Percentiles rank a stretch among this genome's conserved stretches.
These are phyloP conservation scores for Knipowitschia caucasica DNA, from an alignment of 2,797 vertebrate species.

Conservation along the genomic window DNA sequence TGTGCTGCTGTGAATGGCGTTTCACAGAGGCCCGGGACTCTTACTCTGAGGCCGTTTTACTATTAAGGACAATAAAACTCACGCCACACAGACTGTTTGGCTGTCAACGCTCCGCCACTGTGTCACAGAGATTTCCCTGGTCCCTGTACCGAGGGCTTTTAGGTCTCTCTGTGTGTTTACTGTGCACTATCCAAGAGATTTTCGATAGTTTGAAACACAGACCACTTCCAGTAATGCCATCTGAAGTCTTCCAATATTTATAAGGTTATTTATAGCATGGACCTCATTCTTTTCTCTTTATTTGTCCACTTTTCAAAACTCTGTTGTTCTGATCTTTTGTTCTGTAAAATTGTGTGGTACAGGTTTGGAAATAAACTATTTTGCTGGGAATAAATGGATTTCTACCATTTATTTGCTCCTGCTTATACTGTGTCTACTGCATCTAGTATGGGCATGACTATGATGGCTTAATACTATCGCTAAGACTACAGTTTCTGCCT, in stretches of 20 bases:
- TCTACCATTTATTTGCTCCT: neutral
- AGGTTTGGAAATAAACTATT: too few relatives aligned
- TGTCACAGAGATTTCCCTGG: neutral
- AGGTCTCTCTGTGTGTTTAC: neutral
- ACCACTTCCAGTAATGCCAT: neutral
- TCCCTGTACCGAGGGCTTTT: conserved; percentile 3
- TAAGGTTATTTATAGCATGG: neutral
- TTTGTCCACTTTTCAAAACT: too few relatives aligned
- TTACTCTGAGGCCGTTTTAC: too few relatives aligned
- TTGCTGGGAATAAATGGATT: conserved; percentile 51
- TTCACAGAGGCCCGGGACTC: conserved; percentile 64
- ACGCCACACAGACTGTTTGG: conserved; percentile 58
- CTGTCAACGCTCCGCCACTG: conserved; percentile 26
- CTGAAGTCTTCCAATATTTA: neutral
- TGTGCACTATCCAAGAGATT: neutral
- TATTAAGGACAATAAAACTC: conserved; percentile 78
- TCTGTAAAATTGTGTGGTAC: too few relatives aligned
- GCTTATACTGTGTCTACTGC: neutral
- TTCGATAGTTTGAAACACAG: neutral
- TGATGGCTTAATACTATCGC: too few relatives aligned
- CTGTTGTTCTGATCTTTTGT: too few relatives aligned
- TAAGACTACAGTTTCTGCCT: too few relatives aligned
- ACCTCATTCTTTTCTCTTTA: neutral
- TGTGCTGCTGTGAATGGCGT: conserved; percentile 72
- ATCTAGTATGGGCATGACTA: neutral